Percentiles rank a stretch among this genome's conserved stretches.
These are phyloP conservation scores for Aproaerema taeniolella DNA, from an alignment of 2,888 invertebrate genomes.

Conservation along the genomic window DNA sequence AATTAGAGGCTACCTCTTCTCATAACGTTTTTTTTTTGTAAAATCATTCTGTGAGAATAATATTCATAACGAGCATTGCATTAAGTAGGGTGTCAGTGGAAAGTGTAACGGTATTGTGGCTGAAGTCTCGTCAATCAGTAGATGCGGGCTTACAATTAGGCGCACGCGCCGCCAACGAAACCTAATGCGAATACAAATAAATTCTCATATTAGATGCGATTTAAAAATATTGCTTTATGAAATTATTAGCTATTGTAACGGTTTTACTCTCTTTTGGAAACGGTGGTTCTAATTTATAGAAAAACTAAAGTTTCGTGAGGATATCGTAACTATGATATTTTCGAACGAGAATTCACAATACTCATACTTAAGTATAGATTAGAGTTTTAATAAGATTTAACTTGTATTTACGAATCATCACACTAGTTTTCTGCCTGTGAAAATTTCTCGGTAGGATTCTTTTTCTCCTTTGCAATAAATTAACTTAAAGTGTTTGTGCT, in stretches of 20 bases:
- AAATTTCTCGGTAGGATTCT: too few relatives aligned
- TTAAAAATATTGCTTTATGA: slow-evolving; percentile 35
- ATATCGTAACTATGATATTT: too few relatives aligned
- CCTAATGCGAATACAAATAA: slow-evolving; percentile 60
- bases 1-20: background rate
- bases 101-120: slow-evolving; percentile 61
- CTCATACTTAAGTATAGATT: too few relatives aligned
- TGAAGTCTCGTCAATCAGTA: slow-evolving; percentile 59
- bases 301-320: too few relatives aligned
- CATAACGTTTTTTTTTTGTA: background rate
- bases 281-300: too few relatives aligned
- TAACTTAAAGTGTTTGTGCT: too few relatives aligned
- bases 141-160: slow-evolving; percentile 70
- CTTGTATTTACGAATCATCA: too few relatives aligned
- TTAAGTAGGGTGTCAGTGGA: slow-evolving; percentile 35
- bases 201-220: slow-evolving; percentile 54
- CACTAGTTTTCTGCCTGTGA: too few relatives aligned
- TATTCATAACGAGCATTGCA: slow-evolving; percentile 8
- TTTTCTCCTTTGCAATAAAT: too few relatives aligned
- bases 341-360: too few relatives aligned
- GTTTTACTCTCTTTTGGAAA: too few relatives aligned
- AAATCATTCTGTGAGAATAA: background rate
- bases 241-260: slow-evolving; percentile 16
- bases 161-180: slow-evolving; percentile 64
- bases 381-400: too few relatives aligned